Evolutionary conservation across 1,140 invertebrate genomes (phyloP).

Genomic region (Littorina saxatilis): DNA sequence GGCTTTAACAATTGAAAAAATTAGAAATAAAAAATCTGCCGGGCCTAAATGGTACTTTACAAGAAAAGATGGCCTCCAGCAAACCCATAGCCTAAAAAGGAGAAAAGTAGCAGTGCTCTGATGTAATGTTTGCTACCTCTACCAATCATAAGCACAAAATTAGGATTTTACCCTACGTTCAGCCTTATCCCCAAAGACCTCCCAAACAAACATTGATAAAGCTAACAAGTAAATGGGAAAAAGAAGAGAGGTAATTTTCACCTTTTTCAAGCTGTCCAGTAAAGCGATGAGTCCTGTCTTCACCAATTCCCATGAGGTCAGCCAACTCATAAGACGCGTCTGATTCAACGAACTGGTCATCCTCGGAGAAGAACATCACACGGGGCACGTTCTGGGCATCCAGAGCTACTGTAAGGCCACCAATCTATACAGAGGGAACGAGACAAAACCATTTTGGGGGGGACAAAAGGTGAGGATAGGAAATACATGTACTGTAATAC

Average conservation of each 20-base stretch:
- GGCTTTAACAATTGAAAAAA: too few relatives aligned
- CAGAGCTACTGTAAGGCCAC: conserved; percentile 17
- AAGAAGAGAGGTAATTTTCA: background rate
- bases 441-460: background rate
- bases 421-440: conserved; percentile 13
- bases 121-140: background rate
- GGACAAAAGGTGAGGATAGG: background rate
- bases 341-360: conserved; percentile 16
- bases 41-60: too few relatives aligned
- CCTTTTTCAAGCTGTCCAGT: conserved; percentile 28
- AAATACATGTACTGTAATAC: too few relatives aligned
- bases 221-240: too few relatives aligned
- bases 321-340: conserved; percentile 19
- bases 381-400: conserved; percentile 23
- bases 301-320: conserved; percentile 22
- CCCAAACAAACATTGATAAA: too few relatives aligned
- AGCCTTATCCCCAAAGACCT: too few relatives aligned
- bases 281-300: background rate
- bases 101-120: too few relatives aligned
- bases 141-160: too few relatives aligned
- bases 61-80: too few relatives aligned
- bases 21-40: too few relatives aligned
- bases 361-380: conserved; percentile 36
- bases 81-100: too few relatives aligned
- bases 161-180: too few relatives aligned